Evolutionary conservation across 35 echinoderm and acorn worm genomes (phyloP).

Genomic region (Hemicentrotus pulcherrimus): DNA sequence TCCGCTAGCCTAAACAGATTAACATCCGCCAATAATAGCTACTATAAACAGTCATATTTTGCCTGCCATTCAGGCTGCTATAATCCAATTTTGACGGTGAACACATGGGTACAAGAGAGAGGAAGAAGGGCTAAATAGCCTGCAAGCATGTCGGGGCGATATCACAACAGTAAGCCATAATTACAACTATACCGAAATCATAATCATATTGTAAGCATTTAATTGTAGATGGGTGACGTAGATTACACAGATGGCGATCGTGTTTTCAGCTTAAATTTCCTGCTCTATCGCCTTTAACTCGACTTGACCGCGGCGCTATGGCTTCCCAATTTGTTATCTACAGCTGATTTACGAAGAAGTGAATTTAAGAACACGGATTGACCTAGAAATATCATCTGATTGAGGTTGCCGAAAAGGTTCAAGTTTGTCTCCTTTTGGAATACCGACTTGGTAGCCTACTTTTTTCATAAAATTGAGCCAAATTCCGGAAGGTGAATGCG

Average conservation of each 20-base stretch:
- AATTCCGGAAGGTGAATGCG: neutral
- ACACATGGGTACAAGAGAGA: neutral
- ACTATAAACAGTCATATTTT: slow-evolving; percentile 14
- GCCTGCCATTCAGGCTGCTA: neutral
- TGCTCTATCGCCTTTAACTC: neutral
- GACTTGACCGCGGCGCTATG: neutral
- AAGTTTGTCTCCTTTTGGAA: neutral
- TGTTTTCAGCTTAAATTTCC: neutral
- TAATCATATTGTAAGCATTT: slow-evolving; percentile 10
- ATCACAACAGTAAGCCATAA: neutral
- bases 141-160: neutral
- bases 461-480: neutral
- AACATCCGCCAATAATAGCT: neutral
- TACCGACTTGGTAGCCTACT: neutral
- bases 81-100: slow-evolving; percentile 1
- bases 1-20: neutral
- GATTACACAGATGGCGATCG: neutral
- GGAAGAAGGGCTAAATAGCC: neutral
- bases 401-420: neutral
- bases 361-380: neutral
- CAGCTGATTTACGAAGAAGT: neutral
- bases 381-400: neutral
- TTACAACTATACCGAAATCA: neutral
- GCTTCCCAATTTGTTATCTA: neutral
- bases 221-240: neutral